Conservation (phyloP, 2,888 invertebrate genomes). For the Ophioninae sp. region DNA sequence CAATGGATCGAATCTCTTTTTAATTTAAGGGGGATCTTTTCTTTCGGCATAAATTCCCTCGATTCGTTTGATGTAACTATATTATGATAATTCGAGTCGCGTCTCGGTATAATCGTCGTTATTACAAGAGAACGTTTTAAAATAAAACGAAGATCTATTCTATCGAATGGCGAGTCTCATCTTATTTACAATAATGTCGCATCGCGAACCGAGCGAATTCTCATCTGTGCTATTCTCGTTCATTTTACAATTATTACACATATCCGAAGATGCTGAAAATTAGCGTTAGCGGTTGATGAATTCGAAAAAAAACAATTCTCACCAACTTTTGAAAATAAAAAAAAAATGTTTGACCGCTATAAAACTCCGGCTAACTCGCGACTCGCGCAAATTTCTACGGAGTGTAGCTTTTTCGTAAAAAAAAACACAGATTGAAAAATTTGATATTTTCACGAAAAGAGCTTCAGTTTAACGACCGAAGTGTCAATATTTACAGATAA, state of each 20-base stretch:
- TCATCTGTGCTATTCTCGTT: conserved; percentile 3
- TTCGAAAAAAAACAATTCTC: background rate
- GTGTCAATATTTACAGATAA: background rate
- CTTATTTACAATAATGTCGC: conserved; percentile 44
- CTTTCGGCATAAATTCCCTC: background rate
- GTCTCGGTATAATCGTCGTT: background rate
- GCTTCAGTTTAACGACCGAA: background rate
- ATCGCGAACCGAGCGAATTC: conserved; percentile 19
- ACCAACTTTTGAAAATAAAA: background rate
- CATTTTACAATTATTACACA: conserved; percentile 39
- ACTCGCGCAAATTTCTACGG: background rate
- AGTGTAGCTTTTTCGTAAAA: background rate
- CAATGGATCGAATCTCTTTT: conserved; percentile 12
- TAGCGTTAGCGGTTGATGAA: background rate
- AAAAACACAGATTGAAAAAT: background rate
- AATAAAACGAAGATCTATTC: conserved; percentile 4
- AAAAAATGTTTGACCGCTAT: background rate
- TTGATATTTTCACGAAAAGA: background rate
- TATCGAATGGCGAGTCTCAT: conserved; percentile 25
- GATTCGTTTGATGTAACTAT: conserved; percentile 9
- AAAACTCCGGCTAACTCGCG: too few species aligned
- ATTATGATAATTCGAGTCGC: conserved; percentile 11
- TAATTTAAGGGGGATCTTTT: background rate
- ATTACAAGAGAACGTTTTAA: background rate
- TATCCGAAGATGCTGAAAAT: conserved; percentile 11